A percentile compares a stretch with the other conserved stretches of the same genome.
Evolutionary conservation across 2,797 vertebrate genomes (phyloP).

Genomic region (Poeciliopsis gracilis): DNA sequence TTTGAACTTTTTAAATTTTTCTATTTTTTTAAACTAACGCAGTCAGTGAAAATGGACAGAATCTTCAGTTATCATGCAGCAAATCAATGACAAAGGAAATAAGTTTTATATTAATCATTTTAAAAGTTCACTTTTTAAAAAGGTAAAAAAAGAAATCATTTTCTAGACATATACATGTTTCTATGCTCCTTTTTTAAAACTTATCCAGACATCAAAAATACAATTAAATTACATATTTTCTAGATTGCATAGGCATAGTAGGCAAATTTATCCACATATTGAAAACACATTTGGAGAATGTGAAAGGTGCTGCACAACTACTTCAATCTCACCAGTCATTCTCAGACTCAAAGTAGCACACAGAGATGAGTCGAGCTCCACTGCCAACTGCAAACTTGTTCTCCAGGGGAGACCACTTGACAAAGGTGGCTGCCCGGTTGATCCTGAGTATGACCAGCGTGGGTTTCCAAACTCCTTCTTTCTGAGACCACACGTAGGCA

Average conservation of each 20-base stretch:
- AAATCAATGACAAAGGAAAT: neutral
- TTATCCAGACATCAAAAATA: neutral
- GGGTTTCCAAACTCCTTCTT: conserved; percentile 96
- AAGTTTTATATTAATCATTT: neutral
- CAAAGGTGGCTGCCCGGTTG: conserved; percentile 96
- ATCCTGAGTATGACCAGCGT: conserved; percentile 97
- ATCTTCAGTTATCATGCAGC: neutral
- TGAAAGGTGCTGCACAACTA: neutral
- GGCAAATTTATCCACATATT: neutral
- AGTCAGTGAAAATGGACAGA: neutral
- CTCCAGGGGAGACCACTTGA: conserved; percentile 97
- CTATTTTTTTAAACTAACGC: neutral
- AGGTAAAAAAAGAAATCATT: neutral
- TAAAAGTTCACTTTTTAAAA: neutral
- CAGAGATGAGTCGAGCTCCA: conserved; percentile 96
- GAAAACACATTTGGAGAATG: neutral
- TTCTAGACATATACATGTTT: neutral
- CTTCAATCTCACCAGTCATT: conserved; percentile 91
- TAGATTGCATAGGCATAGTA: neutral
- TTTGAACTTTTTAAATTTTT: neutral
- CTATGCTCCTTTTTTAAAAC: neutral
- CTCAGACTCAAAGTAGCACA: conserved; percentile 99
- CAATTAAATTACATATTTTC: neutral
- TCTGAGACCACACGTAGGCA: conserved; percentile 98
- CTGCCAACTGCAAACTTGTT: conserved; percentile 99